Evolutionary conservation across 1,140 invertebrate species (phyloP).

Genomic region (Chionoecetes opilio): DNA sequence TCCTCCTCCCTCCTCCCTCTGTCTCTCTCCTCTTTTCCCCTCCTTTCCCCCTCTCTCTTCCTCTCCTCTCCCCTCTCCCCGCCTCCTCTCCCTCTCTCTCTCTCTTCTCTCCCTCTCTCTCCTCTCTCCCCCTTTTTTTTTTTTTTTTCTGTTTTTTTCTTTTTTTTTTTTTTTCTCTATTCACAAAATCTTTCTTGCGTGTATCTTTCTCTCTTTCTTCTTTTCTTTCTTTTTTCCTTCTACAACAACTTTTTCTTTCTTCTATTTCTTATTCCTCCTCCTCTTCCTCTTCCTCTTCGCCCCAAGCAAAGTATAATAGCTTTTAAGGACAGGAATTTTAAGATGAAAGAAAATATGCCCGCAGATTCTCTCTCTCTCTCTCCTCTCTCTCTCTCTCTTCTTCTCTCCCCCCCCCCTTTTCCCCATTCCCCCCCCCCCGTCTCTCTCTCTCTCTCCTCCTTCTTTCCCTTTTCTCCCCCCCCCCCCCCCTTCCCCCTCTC

Average conservation of each 20-base stretch:
- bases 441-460: neutral
- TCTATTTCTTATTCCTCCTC: neutral
- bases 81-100: neutral
- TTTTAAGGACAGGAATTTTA: neutral
- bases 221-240: neutral
- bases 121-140: neutral
- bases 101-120: neutral
- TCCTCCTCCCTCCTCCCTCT: neutral
- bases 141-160: neutral
- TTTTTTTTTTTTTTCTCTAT: neutral
- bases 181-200: neutral
- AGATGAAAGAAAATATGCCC: constrained; percentile 19
- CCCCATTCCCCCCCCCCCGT: neutral
- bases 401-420: neutral
- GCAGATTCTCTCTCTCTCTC: neutral
- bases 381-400: neutral
- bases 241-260: no score
- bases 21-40: neutral
- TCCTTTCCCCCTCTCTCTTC: neutral
- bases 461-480: no score
- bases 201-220: neutral
- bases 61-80: no score
- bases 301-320: neutral
- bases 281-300: constrained; percentile 9
- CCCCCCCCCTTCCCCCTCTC: neutral